Conservation (phyloP, 2,113 vertebrate species). For the Tragulus kanchil region DNA sequence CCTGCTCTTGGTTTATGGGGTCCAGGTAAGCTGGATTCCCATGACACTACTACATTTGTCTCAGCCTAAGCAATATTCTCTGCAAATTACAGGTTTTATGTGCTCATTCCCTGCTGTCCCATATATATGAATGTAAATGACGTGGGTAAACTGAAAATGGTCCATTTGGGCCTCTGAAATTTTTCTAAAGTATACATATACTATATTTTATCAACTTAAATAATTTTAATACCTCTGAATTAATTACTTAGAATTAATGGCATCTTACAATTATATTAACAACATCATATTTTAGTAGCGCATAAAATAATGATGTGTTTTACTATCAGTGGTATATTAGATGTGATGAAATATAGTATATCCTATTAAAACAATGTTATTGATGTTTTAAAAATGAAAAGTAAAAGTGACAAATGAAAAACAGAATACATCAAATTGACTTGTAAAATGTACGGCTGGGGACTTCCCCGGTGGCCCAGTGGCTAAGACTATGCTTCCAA, state of each 20-base stretch:
- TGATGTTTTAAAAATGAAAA: conserved; percentile 17
- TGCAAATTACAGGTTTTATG: conserved; percentile 25
- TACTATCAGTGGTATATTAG: background rate
- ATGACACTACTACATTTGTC: too few relatives aligned
- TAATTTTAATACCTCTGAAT: conserved; percentile 43
- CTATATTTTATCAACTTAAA: background rate
- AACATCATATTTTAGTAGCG: background rate
- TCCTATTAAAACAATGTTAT: background rate
- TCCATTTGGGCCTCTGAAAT: too few relatives aligned
- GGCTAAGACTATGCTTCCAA: background rate
- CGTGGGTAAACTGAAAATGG: too few relatives aligned
- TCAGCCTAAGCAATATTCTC: background rate
- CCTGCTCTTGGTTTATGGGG: background rate
- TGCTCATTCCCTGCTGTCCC: background rate
- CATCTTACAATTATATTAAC: background rate
- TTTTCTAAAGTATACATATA: background rate
- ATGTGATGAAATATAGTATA: conserved; percentile 7
- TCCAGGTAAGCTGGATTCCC: background rate
- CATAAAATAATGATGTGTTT: conserved; percentile 4
- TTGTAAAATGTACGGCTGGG: background rate
- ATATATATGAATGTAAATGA: conserved; percentile 10
- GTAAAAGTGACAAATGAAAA: conserved; percentile 34
- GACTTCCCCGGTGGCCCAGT: background rate
- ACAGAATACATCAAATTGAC: background rate
- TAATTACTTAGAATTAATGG: background rate